Percentiles rank a stretch among this genome's conserved stretches.
Conservation (phyloP, 2,113 vertebrate species). For the Dicerorhinus sumatrensis region DNA sequence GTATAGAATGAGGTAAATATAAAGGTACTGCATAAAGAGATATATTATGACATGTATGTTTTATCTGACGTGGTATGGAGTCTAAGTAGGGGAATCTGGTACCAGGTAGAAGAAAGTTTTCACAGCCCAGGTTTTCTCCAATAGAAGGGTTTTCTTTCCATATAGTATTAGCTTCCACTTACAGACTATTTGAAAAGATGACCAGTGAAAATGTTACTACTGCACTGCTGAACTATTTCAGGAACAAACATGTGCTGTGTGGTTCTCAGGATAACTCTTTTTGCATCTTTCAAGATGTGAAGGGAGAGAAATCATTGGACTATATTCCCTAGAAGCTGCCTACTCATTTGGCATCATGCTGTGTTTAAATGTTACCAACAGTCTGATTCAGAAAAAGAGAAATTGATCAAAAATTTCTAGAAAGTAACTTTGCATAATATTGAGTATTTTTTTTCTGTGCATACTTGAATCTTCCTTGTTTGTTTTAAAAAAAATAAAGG, state of each 20-base stretch:
- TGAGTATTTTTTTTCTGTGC: neutral
- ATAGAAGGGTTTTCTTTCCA: neutral
- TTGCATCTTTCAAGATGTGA: neutral
- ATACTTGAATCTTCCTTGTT: slow-evolving; percentile 18
- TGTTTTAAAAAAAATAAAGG: neutral
- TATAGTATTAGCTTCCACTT: neutral
- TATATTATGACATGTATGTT: neutral
- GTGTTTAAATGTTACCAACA: slow-evolving; percentile 21
- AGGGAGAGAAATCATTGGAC: neutral
- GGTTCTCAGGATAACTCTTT: neutral
- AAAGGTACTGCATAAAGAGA: neutral
- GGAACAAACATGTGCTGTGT: neutral
- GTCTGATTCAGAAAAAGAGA: slow-evolving; percentile 43
- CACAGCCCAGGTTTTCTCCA: neutral
- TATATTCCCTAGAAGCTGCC: slow-evolving; percentile 32
- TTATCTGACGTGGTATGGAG: neutral
- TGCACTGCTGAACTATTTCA: neutral
- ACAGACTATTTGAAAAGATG: neutral
- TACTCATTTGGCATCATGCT: neutral
- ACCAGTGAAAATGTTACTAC: neutral
- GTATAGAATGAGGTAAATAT: neutral
- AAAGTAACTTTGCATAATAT: slow-evolving; percentile 39
- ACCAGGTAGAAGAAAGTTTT: neutral
- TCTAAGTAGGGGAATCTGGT: neutral
- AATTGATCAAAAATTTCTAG: slow-evolving; percentile 11